Evolutionary conservation across 2,113 vertebrate genomes (phyloP).

Genomic region (Eleginops maclovinus): DNA sequence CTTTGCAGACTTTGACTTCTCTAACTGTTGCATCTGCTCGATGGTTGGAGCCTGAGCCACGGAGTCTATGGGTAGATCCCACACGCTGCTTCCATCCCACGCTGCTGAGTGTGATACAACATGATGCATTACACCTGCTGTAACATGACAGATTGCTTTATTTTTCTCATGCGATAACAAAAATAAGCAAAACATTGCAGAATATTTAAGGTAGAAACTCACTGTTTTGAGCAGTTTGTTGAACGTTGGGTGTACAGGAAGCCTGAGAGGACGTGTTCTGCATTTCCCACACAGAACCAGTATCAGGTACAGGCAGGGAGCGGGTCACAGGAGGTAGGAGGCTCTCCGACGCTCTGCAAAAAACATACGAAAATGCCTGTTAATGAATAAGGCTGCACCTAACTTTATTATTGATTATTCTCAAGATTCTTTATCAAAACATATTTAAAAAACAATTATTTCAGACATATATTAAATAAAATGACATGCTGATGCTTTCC

Average conservation of each 20-base stretch:
- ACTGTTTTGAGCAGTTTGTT: slow-evolving; percentile 77
- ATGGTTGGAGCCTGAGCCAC: slow-evolving; percentile 90
- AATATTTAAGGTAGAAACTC: slow-evolving; percentile 41
- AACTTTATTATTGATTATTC: no score
- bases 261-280: slow-evolving; percentile 91
- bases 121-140: background rate
- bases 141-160: background rate
- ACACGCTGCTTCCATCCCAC: slow-evolving; percentile 97
- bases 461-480: no score
- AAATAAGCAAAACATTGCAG: background rate
- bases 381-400: background rate
- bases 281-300: slow-evolving; percentile 97
- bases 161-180: background rate
- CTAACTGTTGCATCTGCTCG: slow-evolving; percentile 97
- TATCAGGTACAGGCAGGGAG: slow-evolving; percentile 93
- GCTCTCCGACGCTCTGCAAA: slow-evolving; percentile 91
- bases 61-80: slow-evolving; percentile 96
- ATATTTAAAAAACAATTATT: no score
- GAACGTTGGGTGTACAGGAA: slow-evolving; percentile 84
- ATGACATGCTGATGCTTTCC: no score
- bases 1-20: slow-evolving; percentile 94
- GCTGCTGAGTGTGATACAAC: slow-evolving; percentile 76
- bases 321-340: slow-evolving; percentile 93
- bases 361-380: slow-evolving; percentile 23
- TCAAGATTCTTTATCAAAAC: no score